These are phyloP conservation scores for Ursus arctos DNA, from an alignment of 2,113 vertebrate species.

Conservation along the genomic window DNA sequence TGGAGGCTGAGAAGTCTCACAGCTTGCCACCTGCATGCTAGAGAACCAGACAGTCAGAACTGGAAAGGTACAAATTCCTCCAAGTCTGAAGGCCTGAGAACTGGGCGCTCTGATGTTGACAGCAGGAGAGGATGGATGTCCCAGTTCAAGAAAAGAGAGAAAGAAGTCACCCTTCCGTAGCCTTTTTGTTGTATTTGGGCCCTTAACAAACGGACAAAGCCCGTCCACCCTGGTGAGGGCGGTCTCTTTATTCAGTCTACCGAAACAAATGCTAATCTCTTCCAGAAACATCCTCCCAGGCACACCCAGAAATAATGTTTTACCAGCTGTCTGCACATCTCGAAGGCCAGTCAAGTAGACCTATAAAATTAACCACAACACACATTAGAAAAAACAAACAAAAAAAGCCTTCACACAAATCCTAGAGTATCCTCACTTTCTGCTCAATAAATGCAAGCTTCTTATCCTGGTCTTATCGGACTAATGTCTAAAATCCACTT, in stretches of 20 bases:
- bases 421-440: neutral
- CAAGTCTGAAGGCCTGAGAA: neutral
- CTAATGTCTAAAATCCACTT: neutral
- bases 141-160: neutral
- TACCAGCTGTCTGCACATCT: neutral
- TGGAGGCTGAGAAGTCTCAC: neutral
- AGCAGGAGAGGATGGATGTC: neutral
- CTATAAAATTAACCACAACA: neutral
- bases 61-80: neutral
- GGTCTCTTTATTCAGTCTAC: neutral
- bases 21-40: neutral
- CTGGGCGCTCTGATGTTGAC: neutral
- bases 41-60: neutral
- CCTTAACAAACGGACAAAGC: neutral
- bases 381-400: neutral
- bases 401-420: neutral
- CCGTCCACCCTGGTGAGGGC: neutral
- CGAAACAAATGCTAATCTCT: neutral
- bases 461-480: neutral
- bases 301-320: neutral
- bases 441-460: neutral
- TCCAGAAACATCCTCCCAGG: neutral
- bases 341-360: neutral
- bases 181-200: neutral
- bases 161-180: neutral